Conservation (phyloP, 2,888 invertebrate genomes). For the Chrysolina haemoptera region DNA sequence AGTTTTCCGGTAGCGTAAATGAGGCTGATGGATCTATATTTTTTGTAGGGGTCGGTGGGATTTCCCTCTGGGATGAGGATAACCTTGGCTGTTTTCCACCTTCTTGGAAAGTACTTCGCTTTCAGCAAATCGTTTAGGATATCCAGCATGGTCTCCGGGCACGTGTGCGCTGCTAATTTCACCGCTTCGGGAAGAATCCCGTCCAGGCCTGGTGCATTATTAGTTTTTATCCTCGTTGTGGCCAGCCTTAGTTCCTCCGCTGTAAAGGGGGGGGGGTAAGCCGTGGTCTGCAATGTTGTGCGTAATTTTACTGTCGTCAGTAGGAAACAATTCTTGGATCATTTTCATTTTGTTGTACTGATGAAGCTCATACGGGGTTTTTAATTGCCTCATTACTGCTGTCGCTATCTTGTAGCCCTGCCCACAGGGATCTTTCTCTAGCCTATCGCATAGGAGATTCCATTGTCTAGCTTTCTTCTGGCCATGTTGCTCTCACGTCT, state of each 20-base stretch:
- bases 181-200: too few relatives aligned
- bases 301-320: too few relatives aligned
- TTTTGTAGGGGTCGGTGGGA: background rate
- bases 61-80: background rate
- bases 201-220: too few relatives aligned
- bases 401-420: constrained; percentile 10
- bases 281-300: too few relatives aligned
- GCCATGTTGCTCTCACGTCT: background rate
- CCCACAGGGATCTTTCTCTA: constrained; percentile 18
- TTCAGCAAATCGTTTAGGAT: background rate
- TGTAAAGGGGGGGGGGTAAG: too few relatives aligned
- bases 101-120: background rate
- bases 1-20: background rate
- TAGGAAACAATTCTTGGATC: too few relatives aligned
- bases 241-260: too few relatives aligned
- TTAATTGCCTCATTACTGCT: background rate
- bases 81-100: background rate
- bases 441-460: background rate
- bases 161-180: too few relatives aligned
- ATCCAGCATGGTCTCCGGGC: background rate
- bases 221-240: too few relatives aligned
- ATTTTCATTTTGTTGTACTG: background rate
- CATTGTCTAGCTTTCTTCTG: background rate
- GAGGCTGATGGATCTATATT: background rate
- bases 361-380: constrained; percentile 7